Conservation (phyloP, 2,797 vertebrate species). For the Protonibea diacanthus region DNA sequence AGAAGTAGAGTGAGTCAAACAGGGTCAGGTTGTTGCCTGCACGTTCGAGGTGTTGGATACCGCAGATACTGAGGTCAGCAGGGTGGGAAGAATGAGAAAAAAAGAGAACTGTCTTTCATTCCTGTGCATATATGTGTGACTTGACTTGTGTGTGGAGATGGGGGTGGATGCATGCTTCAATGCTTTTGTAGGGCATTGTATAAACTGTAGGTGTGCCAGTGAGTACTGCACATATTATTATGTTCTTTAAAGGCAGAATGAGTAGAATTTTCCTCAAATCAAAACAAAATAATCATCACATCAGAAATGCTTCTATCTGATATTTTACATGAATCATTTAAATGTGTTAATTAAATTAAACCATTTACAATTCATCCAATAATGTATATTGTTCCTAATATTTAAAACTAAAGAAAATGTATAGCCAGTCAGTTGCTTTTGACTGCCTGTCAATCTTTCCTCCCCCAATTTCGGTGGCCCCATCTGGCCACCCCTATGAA, state of each 20-base stretch:
- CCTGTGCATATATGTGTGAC: slow-evolving; percentile 39
- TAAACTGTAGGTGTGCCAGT: slow-evolving; percentile 32
- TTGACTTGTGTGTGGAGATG: slow-evolving; percentile 31
- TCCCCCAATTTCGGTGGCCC: too few species aligned
- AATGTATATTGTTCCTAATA: too few species aligned
- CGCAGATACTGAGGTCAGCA: slow-evolving; percentile 84
- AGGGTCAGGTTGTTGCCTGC: slow-evolving; percentile 90
- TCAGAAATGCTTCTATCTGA: too few species aligned
- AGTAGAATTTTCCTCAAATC: too few species aligned
- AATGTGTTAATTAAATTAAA: too few species aligned
- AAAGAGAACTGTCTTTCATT: slow-evolving; percentile 16
- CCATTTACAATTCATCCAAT: too few species aligned
- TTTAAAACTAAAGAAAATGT: too few species aligned
- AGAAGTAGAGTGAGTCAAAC: slow-evolving; percentile 91
- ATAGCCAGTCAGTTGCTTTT: too few species aligned
- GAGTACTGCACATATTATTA: slow-evolving; percentile 39
- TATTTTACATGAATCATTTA: too few species aligned
- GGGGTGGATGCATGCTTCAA: slow-evolving; percentile 18
- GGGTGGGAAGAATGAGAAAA: slow-evolving; percentile 3
- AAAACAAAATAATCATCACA: too few species aligned
- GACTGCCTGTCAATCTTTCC: too few species aligned
- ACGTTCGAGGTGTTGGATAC: slow-evolving; percentile 89
- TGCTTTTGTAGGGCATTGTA: slow-evolving; percentile 17
- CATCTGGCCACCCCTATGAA: too few species aligned
- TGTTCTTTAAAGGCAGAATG: slow-evolving; percentile 21